Evolutionary conservation across 2,113 vertebrate species (phyloP).

Genomic region (Cheilinus undulatus): DNA sequence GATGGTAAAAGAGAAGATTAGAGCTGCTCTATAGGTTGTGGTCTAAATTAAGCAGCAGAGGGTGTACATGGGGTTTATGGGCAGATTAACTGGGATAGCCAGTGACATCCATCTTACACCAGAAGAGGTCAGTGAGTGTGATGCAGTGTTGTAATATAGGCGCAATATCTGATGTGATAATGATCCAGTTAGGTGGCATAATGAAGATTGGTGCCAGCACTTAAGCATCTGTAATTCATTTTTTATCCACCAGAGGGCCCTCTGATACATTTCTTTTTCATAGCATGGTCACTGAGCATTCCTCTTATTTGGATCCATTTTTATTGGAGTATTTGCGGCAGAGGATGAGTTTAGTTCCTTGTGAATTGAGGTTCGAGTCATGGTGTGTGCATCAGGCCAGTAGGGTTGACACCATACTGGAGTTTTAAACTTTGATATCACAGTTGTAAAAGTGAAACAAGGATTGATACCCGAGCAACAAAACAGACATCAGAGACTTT

Average conservation of each 20-base stretch:
- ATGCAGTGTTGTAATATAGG: background rate
- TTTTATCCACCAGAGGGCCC: constrained; percentile 50
- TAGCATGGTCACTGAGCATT: background rate
- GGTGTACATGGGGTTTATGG: constrained; percentile 25
- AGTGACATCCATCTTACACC: constrained; percentile 1
- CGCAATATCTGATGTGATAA: background rate
- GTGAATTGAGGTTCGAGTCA: too few relatives aligned
- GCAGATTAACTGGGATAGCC: constrained; percentile 41
- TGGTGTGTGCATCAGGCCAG: too few relatives aligned
- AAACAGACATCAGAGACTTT: too few relatives aligned
- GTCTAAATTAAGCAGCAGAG: constrained; percentile 44
- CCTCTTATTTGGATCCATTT: too few relatives aligned
- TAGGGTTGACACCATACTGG: too few relatives aligned
- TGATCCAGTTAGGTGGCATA: background rate
- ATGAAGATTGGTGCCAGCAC: background rate
- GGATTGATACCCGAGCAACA: too few relatives aligned
- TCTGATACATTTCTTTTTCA: background rate
- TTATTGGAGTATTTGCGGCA: too few relatives aligned
- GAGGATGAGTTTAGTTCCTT: too few relatives aligned
- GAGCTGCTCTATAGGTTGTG: constrained; percentile 39
- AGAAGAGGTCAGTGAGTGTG: constrained; percentile 23
- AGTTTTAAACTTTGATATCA: too few relatives aligned
- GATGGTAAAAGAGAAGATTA: constrained; percentile 56
- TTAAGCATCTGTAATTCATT: constrained; percentile 1
- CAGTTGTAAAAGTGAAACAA: too few relatives aligned